Conservation (phyloP, 2,888 invertebrate genomes). For the Dolichopus griseipennis region DNA sequence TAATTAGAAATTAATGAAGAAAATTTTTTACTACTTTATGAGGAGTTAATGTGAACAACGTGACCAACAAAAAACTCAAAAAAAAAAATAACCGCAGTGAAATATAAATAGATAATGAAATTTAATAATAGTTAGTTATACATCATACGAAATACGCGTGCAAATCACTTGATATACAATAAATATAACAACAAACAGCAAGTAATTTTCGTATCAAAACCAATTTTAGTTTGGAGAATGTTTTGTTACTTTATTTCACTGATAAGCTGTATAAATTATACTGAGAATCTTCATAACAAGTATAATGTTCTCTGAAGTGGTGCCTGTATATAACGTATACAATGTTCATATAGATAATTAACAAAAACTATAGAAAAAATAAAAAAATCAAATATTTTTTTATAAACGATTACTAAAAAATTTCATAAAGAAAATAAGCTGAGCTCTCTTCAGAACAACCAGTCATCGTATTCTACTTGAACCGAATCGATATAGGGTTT, state of each 20-base stretch:
- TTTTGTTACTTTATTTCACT: background rate
- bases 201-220: background rate
- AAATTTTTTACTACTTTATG: background rate
- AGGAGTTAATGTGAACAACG: background rate
- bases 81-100: background rate
- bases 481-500: background rate
- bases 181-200: background rate
- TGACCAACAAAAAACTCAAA: background rate
- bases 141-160: background rate
- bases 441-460: constrained; percentile 1
- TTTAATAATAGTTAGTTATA: background rate
- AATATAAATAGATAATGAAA: background rate
- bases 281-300: background rate
- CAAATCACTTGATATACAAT: background rate
- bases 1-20: background rate
- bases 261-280: background rate
- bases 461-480: constrained; percentile 4
- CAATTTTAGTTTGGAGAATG: background rate
- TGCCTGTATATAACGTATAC: no score
- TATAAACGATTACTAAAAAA: background rate
- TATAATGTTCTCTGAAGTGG: background rate
- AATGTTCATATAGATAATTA: background rate
- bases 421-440: constrained; percentile 4
- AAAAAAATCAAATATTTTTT: background rate
- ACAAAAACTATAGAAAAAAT: background rate